A percentile compares a stretch with the other conserved stretches of the same genome.
These are phyloP conservation scores for Thymelicus sylvestris DNA, from an alignment of 2,888 invertebrate species.

Conservation along the genomic window DNA sequence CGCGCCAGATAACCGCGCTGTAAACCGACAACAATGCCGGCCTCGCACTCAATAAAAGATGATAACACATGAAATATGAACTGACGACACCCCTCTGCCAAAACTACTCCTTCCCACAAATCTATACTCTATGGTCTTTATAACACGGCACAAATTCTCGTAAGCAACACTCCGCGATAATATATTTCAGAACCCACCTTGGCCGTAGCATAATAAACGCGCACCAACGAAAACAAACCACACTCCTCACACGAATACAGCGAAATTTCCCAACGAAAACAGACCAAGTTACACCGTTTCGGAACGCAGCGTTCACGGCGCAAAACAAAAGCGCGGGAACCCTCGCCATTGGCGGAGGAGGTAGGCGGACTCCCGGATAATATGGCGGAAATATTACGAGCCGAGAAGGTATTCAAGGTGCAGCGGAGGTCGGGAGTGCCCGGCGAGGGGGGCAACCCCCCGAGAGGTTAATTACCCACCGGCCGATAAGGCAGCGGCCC, in stretches of 20 bases:
- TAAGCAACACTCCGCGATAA: slow-evolving; percentile 47
- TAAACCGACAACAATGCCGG: slow-evolving; percentile 82
- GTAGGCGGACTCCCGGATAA: slow-evolving; percentile 80
- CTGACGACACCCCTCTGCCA: slow-evolving; percentile 73
- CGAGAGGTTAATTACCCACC: slow-evolving; percentile 83
- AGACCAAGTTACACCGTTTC: slow-evolving; percentile 79
- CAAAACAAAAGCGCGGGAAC: slow-evolving; percentile 84
- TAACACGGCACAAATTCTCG: slow-evolving; percentile 48
- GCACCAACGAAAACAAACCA: slow-evolving; percentile 79
- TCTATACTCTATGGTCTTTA: slow-evolving; percentile 44
- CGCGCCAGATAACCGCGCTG: slow-evolving; percentile 77
- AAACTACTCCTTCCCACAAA: slow-evolving; percentile 40
- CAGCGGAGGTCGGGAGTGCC: slow-evolving; percentile 58
- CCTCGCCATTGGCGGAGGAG: slow-evolving; percentile 80
- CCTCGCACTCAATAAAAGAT: slow-evolving; percentile 85
- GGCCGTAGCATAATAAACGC: slow-evolving; percentile 70
- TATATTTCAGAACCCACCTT: slow-evolving; percentile 56
- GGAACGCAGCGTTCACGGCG: slow-evolving; percentile 71
- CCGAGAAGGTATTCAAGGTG: slow-evolving; percentile 81
- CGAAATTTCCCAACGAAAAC: slow-evolving; percentile 79
- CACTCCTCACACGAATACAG: slow-evolving; percentile 73
- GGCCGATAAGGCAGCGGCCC: slow-evolving; percentile 84
- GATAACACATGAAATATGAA: slow-evolving; percentile 85
- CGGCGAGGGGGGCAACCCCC: slow-evolving; percentile 54
- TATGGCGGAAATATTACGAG: slow-evolving; percentile 83